Percentiles rank a stretch among this genome's conserved stretches.
phyloP scores from a whole-genome alignment of 2,888 invertebrate species.

The Empis stercorea region DNA sequence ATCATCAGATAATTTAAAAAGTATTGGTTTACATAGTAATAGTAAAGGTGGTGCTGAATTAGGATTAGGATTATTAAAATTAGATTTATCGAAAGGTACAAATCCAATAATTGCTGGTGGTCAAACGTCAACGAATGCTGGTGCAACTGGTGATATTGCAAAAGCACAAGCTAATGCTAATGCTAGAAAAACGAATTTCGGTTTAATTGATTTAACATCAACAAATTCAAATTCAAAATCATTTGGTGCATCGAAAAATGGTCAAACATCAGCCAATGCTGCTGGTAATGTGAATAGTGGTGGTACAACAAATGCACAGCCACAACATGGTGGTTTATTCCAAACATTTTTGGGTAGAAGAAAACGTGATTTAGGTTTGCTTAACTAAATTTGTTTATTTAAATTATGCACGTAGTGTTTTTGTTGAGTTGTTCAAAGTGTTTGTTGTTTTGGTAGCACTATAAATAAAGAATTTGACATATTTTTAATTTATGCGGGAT shows the following conservation, averaged over 20 bases:
- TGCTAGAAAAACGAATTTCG: not conserved
- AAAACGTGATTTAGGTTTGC: not conserved
- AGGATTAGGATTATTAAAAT: slow-evolving; percentile 24
- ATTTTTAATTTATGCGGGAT: too few relatives aligned
- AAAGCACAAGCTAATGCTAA: slow-evolving; percentile 13
- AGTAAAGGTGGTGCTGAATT: slow-evolving; percentile 23
- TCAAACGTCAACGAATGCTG: slow-evolving; percentile 19
- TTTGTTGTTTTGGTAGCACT: too few relatives aligned
- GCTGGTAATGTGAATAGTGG: not conserved
- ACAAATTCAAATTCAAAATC: not conserved
- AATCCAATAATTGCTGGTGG: slow-evolving; percentile 18
- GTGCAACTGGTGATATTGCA: slow-evolving; percentile 21
- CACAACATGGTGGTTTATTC: not conserved
- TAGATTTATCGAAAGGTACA: slow-evolving; percentile 22
- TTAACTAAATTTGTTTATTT: too few relatives aligned
- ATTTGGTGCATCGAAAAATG: not conserved
- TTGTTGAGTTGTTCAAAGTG: too few relatives aligned
- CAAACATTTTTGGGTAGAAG: not conserved
- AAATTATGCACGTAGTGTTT: too few relatives aligned
- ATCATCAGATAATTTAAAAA: slow-evolving; percentile 24
- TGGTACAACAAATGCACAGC: not conserved
- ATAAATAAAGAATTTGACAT: too few relatives aligned
- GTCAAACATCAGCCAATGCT: not conserved
- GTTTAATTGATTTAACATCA: not conserved
- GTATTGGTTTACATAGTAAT: slow-evolving; percentile 24